These are phyloP conservation scores for Campaea margaritaria DNA, from an alignment of 2,888 invertebrate genomes.

Conservation along the genomic window DNA sequence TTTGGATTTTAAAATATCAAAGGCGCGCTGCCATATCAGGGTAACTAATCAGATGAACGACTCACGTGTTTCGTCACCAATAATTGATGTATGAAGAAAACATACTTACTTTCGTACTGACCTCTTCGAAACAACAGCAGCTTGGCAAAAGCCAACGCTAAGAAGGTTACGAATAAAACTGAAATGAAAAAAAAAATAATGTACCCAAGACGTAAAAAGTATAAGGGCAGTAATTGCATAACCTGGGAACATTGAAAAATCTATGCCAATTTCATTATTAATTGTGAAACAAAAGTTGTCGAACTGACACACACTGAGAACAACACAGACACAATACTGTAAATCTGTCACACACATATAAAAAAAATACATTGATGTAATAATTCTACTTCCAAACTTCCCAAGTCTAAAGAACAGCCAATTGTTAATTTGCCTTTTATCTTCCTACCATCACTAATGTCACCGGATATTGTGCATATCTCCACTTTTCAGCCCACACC, in stretches of 20 bases:
- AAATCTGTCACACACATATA: not conserved
- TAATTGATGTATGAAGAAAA: not conserved
- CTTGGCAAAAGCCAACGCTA: slow-evolving; percentile 1
- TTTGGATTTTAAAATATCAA: no score
- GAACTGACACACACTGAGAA: no score
- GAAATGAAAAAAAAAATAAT: not conserved
- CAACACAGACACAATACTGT: no score
- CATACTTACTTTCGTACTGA: not conserved
- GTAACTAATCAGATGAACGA: no score
- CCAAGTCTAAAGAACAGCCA: slow-evolving; percentile 6
- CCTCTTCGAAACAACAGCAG: not conserved
- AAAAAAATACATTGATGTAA: not conserved
- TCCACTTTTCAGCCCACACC: slow-evolving; percentile 87
- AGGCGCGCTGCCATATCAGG: no score
- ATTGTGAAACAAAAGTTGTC: no score
- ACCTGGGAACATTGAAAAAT: no score
- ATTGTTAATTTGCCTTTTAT: slow-evolving; percentile 21
- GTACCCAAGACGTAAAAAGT: not conserved
- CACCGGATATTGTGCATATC: slow-evolving; percentile 80
- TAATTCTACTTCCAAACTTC: not conserved
- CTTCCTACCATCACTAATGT: slow-evolving; percentile 50
- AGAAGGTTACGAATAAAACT: slow-evolving; percentile 5
- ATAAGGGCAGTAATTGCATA: no score
- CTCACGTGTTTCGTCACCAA: no score
- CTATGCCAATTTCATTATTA: no score